These are phyloP conservation scores for Alfaro cultratus DNA, from an alignment of 2,797 vertebrate genomes.

Conservation along the genomic window DNA sequence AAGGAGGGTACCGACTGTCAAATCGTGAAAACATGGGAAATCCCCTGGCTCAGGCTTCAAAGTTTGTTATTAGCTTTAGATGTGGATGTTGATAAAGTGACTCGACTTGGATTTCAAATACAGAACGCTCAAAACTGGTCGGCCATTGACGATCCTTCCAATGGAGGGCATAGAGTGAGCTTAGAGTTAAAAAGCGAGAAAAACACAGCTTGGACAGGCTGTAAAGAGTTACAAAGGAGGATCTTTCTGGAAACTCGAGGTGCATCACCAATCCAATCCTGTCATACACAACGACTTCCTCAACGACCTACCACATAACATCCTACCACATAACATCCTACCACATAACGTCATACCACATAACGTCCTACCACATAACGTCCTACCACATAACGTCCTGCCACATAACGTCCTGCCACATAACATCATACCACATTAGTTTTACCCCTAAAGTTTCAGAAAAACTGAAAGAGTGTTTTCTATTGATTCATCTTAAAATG, in stretches of 20 bases:
- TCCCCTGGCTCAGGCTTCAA: constrained; percentile 74
- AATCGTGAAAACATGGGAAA: constrained; percentile 68
- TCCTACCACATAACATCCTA: too few relatives aligned
- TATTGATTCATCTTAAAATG: not conserved
- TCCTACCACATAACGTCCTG: not conserved
- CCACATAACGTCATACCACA: too few relatives aligned
- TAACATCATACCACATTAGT: too few relatives aligned
- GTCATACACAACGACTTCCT: not conserved
- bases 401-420: not conserved
- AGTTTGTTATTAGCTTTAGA: constrained; percentile 61
- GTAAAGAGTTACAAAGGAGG: not conserved
- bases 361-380: too few relatives aligned
- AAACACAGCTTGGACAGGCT: constrained; percentile 3
- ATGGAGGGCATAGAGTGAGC: constrained; percentile 20
- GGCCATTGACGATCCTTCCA: constrained; percentile 38
- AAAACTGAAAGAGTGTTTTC: not conserved
- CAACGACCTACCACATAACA: not conserved
- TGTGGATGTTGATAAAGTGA: constrained; percentile 56
- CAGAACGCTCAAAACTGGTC: constrained; percentile 30
- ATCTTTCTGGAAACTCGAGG: not conserved
- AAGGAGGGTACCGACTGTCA: constrained; percentile 59
- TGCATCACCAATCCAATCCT: too few relatives aligned
- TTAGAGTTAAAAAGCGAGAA: constrained; percentile 5
- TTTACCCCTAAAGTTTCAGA: not conserved
- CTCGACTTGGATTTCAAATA: constrained; percentile 42